phyloP scores from a whole-genome alignment of 2,797 vertebrate species.

The Epinephelus malabaricus region DNA sequence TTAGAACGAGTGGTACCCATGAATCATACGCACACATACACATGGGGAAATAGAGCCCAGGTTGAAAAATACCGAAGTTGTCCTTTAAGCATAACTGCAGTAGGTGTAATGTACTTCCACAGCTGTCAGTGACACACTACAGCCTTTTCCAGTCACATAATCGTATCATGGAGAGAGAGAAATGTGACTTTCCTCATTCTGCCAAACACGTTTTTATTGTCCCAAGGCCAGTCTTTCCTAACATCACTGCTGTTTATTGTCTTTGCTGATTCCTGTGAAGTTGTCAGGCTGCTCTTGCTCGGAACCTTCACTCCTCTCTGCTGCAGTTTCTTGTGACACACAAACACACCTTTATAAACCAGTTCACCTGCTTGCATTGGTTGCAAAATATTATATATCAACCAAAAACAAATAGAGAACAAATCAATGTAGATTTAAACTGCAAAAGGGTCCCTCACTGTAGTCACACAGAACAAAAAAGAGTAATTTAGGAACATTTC shows the following conservation, averaged over 20 bases:
- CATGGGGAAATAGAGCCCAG: too few relatives aligned
- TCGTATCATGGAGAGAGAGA: not conserved
- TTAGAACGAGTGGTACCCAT: too few relatives aligned
- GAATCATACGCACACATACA: too few relatives aligned
- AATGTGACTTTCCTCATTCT: not conserved
- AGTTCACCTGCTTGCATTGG: not conserved
- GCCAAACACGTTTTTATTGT: slow-evolving; percentile 14
- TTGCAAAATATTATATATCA: not conserved
- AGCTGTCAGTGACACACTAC: not conserved
- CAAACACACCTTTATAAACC: not conserved
- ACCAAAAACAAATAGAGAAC: not conserved
- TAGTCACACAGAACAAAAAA: not conserved
- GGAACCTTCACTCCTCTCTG: not conserved
- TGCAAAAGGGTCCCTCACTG: not conserved
- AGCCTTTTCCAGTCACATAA: not conserved
- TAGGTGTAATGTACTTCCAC: not conserved
- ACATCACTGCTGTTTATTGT: slow-evolving; percentile 9
- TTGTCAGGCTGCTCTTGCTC: not conserved
- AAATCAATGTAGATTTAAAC: not conserved
- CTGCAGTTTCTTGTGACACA: not conserved
- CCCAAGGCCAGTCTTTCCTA: slow-evolving; percentile 1
- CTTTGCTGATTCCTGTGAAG: slow-evolving; percentile 1
- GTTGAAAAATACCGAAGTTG: too few relatives aligned
- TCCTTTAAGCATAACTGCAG: not conserved
- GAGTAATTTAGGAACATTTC: not conserved